A percentile compares a stretch with the other conserved stretches of the same genome.
Evolutionary conservation across 2,797 vertebrate genomes (phyloP).

Genomic region (Chrosomus eos): DNA sequence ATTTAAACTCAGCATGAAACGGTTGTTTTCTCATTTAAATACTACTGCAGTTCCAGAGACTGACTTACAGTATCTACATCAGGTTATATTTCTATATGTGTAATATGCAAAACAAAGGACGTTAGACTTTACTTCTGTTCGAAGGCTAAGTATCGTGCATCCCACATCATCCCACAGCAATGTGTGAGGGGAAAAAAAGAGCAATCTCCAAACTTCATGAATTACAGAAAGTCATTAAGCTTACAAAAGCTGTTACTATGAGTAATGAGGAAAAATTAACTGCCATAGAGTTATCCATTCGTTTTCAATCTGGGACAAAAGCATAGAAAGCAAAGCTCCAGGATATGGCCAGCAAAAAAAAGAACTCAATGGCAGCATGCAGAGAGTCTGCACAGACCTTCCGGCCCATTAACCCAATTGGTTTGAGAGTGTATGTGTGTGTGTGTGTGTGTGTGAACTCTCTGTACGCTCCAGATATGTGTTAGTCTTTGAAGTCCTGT

Average conservation of each 20-base stretch:
- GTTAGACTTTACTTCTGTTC: neutral
- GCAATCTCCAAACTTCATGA: neutral
- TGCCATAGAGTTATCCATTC: conserved; percentile 15
- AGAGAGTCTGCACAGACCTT: conserved; percentile 51
- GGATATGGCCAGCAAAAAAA: conserved; percentile 42
- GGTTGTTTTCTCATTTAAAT: neutral
- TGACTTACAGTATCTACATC: neutral
- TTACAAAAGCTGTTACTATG: conserved; percentile 34
- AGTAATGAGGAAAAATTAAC: conserved; percentile 38
- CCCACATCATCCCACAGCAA: conserved; percentile 5
- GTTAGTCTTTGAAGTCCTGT: conserved; percentile 46
- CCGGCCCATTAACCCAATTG: conserved; percentile 53
- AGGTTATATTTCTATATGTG: neutral
- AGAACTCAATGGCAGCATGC: conserved; percentile 39
- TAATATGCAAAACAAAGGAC: neutral
- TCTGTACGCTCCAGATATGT: conserved; percentile 25
- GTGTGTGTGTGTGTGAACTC: neutral
- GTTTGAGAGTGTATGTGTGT: neutral
- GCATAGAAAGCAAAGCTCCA: conserved; percentile 45
- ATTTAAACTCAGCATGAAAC: neutral
- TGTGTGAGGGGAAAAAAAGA: neutral
- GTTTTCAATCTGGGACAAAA: conserved; percentile 46
- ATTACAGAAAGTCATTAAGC: conserved; percentile 5
- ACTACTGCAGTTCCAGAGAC: neutral
- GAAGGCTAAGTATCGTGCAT: neutral